Evolutionary conservation across 1,140 invertebrate species (phyloP).

Genomic region (Pseudomyrmex cubaensis): DNA sequence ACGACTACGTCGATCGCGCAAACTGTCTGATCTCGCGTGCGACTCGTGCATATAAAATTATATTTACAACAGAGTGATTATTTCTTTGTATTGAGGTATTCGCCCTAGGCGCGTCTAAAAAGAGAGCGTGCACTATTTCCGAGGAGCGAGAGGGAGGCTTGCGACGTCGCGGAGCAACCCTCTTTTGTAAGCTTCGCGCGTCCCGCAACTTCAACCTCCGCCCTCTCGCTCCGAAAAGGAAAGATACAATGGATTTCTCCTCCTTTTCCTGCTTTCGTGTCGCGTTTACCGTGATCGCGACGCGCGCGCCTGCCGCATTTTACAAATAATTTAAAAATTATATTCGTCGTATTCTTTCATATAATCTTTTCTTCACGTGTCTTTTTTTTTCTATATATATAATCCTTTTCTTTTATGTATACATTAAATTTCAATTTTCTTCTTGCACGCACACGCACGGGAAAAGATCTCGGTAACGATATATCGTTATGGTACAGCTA

Average conservation of each 20-base stretch:
- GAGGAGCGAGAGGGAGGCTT: slow-evolving; percentile 60
- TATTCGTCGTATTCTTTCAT: slow-evolving; percentile 60
- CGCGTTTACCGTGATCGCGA: background rate
- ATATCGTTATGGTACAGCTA: slow-evolving; percentile 79
- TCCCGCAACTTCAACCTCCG: background rate
- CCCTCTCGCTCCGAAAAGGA: slow-evolving; percentile 45
- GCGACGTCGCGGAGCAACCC: background rate
- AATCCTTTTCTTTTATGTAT: slow-evolving; percentile 43
- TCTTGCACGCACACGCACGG: slow-evolving; percentile 24
- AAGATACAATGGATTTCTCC: slow-evolving; percentile 41
- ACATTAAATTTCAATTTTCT: slow-evolving; percentile 53
- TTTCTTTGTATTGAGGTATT: slow-evolving; percentile 77
- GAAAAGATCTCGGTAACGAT: slow-evolving; percentile 73
- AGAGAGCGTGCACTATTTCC: slow-evolving; percentile 68
- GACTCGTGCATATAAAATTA: slow-evolving; percentile 76
- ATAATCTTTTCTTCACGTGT: slow-evolving; percentile 53
- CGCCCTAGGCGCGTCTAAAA: slow-evolving; percentile 74
- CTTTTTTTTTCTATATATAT: slow-evolving; percentile 45
- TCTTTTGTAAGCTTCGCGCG: background rate
- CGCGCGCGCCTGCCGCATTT: slow-evolving; percentile 28
- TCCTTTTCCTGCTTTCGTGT: slow-evolving; percentile 30
- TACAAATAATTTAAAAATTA: slow-evolving; percentile 77
- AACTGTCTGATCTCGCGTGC: slow-evolving; percentile 52
- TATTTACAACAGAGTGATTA: slow-evolving; percentile 79
- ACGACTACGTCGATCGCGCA: slow-evolving; percentile 48